Percentiles rank a stretch among this genome's conserved stretches.
Conservation (phyloP, 2,888 invertebrate species). For the Biston betularia region DNA sequence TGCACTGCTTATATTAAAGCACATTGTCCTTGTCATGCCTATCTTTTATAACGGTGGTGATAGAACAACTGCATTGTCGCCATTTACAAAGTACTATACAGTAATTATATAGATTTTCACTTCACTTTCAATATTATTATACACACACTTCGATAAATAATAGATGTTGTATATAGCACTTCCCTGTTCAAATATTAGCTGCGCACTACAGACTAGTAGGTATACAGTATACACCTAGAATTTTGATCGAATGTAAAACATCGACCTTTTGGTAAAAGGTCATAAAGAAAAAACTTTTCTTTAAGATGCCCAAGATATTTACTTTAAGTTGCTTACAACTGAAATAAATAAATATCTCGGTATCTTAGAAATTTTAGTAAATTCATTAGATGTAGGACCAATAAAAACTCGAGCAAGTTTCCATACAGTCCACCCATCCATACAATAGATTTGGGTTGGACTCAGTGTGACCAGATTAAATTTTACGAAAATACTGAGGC, state of each 20-base stretch:
- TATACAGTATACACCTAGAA: slow-evolving; percentile 8
- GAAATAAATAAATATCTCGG: not conserved
- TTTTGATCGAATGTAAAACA: slow-evolving; percentile 34
- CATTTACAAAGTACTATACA: slow-evolving; percentile 39
- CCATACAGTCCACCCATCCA: not conserved
- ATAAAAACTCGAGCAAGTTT: slow-evolving; percentile 2
- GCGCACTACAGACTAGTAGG: slow-evolving; percentile 44
- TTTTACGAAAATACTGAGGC: too few relatives aligned
- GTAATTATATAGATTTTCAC: slow-evolving; percentile 44
- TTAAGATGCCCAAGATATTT: slow-evolving; percentile 8
- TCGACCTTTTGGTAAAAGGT: slow-evolving; percentile 34
- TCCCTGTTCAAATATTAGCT: slow-evolving; percentile 54
- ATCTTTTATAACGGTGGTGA: slow-evolving; percentile 64
- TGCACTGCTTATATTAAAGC: slow-evolving; percentile 52
- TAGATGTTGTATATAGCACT: slow-evolving; percentile 52
- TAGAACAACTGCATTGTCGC: slow-evolving; percentile 59
- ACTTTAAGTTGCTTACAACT: not conserved
- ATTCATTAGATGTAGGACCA: not conserved
- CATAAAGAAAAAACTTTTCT: slow-evolving; percentile 19
- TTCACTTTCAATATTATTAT: slow-evolving; percentile 42
- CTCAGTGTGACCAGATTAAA: too few relatives aligned
- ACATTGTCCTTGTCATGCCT: slow-evolving; percentile 61
- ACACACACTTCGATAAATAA: slow-evolving; percentile 57
- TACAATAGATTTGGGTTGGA: not conserved
- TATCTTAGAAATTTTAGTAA: not conserved